These are phyloP conservation scores for Pyrrhia umbra DNA, from an alignment of 2,888 invertebrate genomes.

Conservation along the genomic window DNA sequence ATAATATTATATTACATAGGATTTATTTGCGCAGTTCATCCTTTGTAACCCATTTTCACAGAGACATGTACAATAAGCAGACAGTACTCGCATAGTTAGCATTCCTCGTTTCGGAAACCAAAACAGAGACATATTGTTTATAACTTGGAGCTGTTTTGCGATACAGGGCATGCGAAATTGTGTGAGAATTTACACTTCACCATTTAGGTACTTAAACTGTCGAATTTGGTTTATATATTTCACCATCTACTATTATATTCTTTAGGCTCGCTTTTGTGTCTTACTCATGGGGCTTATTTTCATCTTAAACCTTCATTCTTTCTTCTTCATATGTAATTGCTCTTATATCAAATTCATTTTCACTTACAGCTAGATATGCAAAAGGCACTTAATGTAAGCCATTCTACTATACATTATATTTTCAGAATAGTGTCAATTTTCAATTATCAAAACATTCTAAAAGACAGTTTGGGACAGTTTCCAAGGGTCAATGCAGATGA, in stretches of 20 bases:
- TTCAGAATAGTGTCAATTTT: slow-evolving; percentile 16
- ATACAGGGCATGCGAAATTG: slow-evolving; percentile 11
- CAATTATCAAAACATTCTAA: slow-evolving; percentile 28
- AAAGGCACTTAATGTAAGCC: no score
- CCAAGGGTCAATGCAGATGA: slow-evolving; percentile 47
- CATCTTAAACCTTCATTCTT: no score
- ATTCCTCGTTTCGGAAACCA: slow-evolving; percentile 44
- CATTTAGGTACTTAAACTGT: background rate
- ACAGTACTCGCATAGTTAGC: slow-evolving; percentile 31
- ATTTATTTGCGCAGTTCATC: slow-evolving; percentile 43
- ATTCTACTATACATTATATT: background rate
- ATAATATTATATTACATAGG: slow-evolving; percentile 39
- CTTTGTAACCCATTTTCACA: slow-evolving; percentile 49
- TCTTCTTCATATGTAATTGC: no score
- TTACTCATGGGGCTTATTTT: background rate
- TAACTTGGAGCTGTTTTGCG: slow-evolving; percentile 28
- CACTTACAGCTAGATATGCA: no score
- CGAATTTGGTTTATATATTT: background rate
- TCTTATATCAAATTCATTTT: no score
- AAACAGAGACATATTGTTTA: slow-evolving; percentile 40
- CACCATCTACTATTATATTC: background rate
- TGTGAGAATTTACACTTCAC: background rate
- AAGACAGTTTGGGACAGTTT: slow-evolving; percentile 31
- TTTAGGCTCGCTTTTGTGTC: no score
- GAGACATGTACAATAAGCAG: slow-evolving; percentile 56